These are phyloP conservation scores for Rhinichthys klamathensis DNA, from an alignment of 2,113 vertebrate genomes.

Conservation along the genomic window DNA sequence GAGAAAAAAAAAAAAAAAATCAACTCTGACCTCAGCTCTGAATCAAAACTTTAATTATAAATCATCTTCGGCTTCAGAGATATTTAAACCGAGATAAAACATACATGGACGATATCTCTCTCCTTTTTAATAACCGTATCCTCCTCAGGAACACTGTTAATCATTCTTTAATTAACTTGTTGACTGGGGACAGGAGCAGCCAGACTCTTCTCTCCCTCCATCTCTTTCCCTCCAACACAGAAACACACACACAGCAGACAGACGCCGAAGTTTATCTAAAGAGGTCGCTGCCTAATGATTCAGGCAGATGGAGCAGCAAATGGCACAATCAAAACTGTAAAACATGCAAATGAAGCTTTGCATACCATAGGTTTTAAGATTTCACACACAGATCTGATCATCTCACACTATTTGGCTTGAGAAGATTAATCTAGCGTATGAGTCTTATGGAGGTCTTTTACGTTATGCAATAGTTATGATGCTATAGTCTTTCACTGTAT, in stretches of 20 bases:
- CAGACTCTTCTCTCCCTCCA: constrained; percentile 45
- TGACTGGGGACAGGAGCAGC: constrained; percentile 69
- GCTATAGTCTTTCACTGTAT: background rate
- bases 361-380: background rate
- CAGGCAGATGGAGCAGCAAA: constrained; percentile 27
- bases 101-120: constrained; percentile 57
- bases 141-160: constrained; percentile 68
- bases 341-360: background rate
- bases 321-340: background rate
- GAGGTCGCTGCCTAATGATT: constrained; percentile 44
- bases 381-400: background rate
- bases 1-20: constrained; percentile 60
- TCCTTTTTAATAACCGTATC: constrained; percentile 72
- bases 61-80: constrained; percentile 61
- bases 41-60: constrained; percentile 68
- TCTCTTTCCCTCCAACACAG: background rate
- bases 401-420: background rate
- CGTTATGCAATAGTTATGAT: background rate
- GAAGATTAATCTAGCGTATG: background rate
- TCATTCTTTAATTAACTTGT: constrained; percentile 78
- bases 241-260: constrained; percentile 20
- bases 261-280: constrained; percentile 23
- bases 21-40: constrained; percentile 55
- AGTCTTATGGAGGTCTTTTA: background rate
- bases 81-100: constrained; percentile 64